These are phyloP conservation scores for Sylvia borin DNA, from an alignment of 2,797 vertebrate genomes.

Conservation along the genomic window DNA sequence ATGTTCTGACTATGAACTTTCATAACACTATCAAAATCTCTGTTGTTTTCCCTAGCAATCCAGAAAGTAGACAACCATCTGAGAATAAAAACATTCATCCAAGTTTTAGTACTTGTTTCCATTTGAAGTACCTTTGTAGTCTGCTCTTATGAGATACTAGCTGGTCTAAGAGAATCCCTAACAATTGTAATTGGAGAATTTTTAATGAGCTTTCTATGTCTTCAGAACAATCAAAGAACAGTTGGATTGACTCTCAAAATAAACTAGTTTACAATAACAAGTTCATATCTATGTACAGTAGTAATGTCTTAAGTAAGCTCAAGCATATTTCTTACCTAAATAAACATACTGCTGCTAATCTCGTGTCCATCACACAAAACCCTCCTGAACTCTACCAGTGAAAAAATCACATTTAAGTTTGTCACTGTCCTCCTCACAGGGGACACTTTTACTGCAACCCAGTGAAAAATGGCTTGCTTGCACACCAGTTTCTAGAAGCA, in stretches of 20 bases:
- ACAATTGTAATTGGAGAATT: not conserved
- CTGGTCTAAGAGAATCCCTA: not conserved
- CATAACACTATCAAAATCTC: not conserved
- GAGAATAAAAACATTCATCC: constrained; percentile 40
- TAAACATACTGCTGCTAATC: not conserved
- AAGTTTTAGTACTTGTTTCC: constrained; percentile 1
- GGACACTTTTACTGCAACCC: not conserved
- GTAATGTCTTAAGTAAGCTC: not conserved
- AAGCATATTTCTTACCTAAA: not conserved
- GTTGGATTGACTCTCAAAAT: not conserved
- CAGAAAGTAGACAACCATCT: not conserved
- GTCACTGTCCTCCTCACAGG: not conserved
- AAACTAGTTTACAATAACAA: not conserved
- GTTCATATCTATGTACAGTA: not conserved
- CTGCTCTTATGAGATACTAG: not conserved
- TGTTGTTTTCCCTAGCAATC: constrained; percentile 21
- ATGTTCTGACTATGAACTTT: not conserved
- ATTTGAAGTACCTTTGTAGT: not conserved
- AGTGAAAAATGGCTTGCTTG: not conserved
- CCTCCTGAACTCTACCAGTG: not conserved
- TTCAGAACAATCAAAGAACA: not conserved
- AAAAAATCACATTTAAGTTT: not conserved
- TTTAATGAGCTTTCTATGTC: not conserved
- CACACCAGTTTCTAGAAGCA: not conserved
- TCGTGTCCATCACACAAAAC: not conserved